A percentile compares a stretch with the other conserved stretches of the same genome.
Evolutionary conservation across 2,113 vertebrate genomes (phyloP).

Genomic region (Rhinolophus ferrumequinum): DNA sequence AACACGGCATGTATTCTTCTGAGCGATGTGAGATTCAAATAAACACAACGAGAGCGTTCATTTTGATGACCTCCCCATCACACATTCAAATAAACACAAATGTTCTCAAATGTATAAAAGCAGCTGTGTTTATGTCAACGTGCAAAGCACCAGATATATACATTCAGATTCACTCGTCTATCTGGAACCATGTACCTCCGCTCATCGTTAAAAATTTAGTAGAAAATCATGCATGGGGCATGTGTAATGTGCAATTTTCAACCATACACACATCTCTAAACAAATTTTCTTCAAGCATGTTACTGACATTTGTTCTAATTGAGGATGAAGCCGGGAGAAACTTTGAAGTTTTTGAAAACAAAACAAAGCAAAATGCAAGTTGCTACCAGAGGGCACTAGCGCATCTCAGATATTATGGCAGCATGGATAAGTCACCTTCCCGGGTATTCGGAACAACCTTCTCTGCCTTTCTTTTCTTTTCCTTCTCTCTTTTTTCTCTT

Average conservation of each 20-base stretch:
- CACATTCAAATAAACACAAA: slow-evolving; percentile 85
- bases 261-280: slow-evolving; percentile 78
- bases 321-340: slow-evolving; percentile 78
- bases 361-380: slow-evolving; percentile 76
- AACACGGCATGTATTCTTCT: slow-evolving; percentile 77
- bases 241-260: slow-evolving; percentile 81
- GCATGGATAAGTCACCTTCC: slow-evolving; percentile 34
- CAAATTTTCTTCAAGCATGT: slow-evolving; percentile 82
- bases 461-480: background rate
- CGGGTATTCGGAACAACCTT: background rate
- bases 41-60: slow-evolving; percentile 79
- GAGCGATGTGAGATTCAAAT: slow-evolving; percentile 84
- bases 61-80: slow-evolving; percentile 83
- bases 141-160: slow-evolving; percentile 82
- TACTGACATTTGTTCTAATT: slow-evolving; percentile 83
- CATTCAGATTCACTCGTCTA: slow-evolving; percentile 77
- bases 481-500: background rate
- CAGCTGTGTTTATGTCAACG: slow-evolving; percentile 83
- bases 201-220: slow-evolving; percentile 78
- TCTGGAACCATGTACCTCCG: slow-evolving; percentile 75
- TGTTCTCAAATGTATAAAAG: slow-evolving; percentile 83
- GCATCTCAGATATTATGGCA: background rate
- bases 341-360: slow-evolving; percentile 82
- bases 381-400: slow-evolving; percentile 73
- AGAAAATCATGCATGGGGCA: slow-evolving; percentile 80